Evolutionary conservation across 1,140 invertebrate genomes (phyloP).

Genomic region (Himalopsyche phryganea): DNA sequence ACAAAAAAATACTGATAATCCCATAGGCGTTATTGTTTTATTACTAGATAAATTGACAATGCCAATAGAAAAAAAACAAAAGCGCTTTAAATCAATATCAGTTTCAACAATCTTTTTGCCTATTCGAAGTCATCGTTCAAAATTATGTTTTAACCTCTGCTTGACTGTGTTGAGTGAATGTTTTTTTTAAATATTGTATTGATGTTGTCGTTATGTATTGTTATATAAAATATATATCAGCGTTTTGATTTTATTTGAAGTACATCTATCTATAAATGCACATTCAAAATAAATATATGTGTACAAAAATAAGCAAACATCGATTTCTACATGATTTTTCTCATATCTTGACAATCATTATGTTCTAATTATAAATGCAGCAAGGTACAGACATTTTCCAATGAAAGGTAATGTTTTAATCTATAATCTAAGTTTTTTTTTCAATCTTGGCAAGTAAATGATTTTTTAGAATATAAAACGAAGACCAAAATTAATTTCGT

Average conservation of each 20-base stretch:
- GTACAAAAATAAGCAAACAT: conserved; percentile 30
- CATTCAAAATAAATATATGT: conserved; percentile 20
- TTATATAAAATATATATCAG: neutral
- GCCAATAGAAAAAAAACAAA: too few species aligned
- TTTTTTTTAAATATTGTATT: conserved; percentile 10
- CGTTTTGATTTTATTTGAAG: neutral
- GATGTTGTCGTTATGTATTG: neutral
- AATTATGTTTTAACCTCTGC: too few species aligned
- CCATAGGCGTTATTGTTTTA: too few species aligned
- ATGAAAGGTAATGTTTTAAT: neutral
- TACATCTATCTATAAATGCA: conserved; percentile 13
- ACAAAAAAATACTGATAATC: too few species aligned
- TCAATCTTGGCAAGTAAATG: too few species aligned
- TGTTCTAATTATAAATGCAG: conserved; percentile 8
- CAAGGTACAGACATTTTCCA: neutral
- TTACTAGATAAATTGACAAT: too few species aligned
- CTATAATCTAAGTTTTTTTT: neutral
- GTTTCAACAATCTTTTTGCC: too few species aligned
- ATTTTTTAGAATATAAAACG: too few species aligned
- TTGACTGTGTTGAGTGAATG: neutral
- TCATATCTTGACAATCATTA: neutral
- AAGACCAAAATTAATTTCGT: too few species aligned
- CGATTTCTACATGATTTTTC: conserved; percentile 11
- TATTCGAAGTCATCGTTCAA: too few species aligned
- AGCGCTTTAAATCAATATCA: too few species aligned